phyloP scores from a whole-genome alignment of 2,797 vertebrate genomes.

The Adrianichthys oophorus region DNA sequence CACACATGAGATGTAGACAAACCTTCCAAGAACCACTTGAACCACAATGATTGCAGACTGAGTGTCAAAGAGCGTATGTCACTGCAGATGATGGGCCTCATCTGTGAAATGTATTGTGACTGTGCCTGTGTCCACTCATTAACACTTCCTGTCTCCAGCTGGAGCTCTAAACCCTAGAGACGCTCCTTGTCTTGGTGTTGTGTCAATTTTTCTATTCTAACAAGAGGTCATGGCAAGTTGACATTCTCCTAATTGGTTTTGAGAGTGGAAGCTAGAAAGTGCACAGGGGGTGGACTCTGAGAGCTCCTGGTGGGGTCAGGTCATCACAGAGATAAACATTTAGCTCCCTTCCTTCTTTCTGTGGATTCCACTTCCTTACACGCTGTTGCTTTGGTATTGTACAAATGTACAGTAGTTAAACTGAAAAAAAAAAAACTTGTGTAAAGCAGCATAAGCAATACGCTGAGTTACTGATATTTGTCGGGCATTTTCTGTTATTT shows the following conservation, averaged over 20 bases:
- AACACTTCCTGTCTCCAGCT: conserved; percentile 35
- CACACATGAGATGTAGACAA: not conserved
- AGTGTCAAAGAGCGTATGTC: conserved; percentile 6
- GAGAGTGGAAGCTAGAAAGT: conserved; percentile 56
- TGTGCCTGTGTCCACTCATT: conserved; percentile 40
- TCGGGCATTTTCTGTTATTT: not conserved
- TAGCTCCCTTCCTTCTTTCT: conserved; percentile 40
- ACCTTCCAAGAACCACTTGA: conserved; percentile 10
- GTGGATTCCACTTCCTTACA: conserved; percentile 16
- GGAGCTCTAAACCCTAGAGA: conserved; percentile 38
- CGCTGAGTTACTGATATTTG: no score
- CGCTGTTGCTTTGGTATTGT: conserved; percentile 3
- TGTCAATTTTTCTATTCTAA: conserved; percentile 64
- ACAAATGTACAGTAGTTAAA: conserved; percentile 20
- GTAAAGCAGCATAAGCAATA: not conserved
- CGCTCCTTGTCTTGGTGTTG: conserved; percentile 46
- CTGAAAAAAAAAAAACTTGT: conserved; percentile 6
- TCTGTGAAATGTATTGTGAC: conserved; percentile 19
- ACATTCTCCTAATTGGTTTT: conserved; percentile 81
- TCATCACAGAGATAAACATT: conserved; percentile 35
- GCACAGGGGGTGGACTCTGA: conserved; percentile 54
- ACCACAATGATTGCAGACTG: not conserved
- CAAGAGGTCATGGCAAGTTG: conserved; percentile 63
- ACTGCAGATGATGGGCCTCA: conserved; percentile 2
- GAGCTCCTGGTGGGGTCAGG: conserved; percentile 54